Percentiles rank a stretch among this genome's conserved stretches.
These are phyloP conservation scores for Oncorhynchus clarkii DNA, from an alignment of 2,113 vertebrate species.

Conservation along the genomic window DNA sequence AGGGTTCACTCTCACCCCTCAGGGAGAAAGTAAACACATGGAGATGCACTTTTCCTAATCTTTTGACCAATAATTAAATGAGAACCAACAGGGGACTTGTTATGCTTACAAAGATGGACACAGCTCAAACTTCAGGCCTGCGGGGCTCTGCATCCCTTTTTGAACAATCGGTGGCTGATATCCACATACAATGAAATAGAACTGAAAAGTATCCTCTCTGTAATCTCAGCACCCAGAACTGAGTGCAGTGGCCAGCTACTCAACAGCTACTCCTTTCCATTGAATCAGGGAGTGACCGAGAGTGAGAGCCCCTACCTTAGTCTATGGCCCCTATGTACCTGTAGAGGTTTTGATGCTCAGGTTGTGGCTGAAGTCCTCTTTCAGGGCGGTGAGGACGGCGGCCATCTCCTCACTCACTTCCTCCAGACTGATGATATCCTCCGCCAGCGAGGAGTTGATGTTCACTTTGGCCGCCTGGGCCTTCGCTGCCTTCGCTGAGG, in stretches of 20 bases:
- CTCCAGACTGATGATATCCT: conserved; percentile 87
- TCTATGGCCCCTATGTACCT: conserved; percentile 70
- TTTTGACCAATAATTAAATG: neutral
- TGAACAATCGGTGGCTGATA: too few species aligned
- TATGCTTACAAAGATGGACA: neutral
- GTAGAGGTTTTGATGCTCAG: conserved; percentile 87
- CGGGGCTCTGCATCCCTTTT: neutral
- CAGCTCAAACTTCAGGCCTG: neutral
- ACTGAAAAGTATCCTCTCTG: too few species aligned
- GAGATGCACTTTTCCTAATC: neutral
- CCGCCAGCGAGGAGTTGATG: conserved; percentile 84
- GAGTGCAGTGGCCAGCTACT: too few species aligned
- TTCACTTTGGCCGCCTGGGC: conserved; percentile 83
- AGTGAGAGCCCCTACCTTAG: too few species aligned
- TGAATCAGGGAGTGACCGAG: neutral
- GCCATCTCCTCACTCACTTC: conserved; percentile 83
- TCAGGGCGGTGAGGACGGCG: conserved; percentile 77
- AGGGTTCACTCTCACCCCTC: conserved; percentile 25
- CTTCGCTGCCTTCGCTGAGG: conserved; percentile 60
- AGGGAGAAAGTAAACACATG: conserved; percentile 27
- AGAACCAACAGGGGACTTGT: neutral
- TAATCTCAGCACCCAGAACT: too few species aligned
- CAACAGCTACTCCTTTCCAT: neutral
- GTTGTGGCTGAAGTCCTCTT: conserved; percentile 89
- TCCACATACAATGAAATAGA: too few species aligned